Evolutionary conservation across 2,888 invertebrate species (phyloP), one percentile per base, ranked within the genome.

Genomic region (Serripes groenlandicus): DNA sequence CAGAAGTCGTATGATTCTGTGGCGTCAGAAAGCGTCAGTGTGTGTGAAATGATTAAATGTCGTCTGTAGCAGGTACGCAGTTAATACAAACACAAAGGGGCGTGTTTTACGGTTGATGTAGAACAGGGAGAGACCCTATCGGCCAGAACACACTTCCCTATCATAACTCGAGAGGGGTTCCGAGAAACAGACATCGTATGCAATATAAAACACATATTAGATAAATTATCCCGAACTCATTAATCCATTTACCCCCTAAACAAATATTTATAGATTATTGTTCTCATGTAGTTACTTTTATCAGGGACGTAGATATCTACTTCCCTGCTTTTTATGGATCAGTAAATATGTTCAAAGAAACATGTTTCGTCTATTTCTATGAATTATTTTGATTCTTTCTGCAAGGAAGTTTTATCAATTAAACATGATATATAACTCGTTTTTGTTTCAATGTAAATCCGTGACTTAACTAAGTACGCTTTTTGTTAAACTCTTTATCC

Each of bases 131-230:
- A 11, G 56, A 21, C 56, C 5, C n/a, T 56, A 56, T 56, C 37
- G 42, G 23, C 15, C 66, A 42, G 37, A 37, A 23, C 66, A 11
- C 3, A 3, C 23, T 66, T 26, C 9, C 66, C 66, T 42, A 42
- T 42, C 26, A 21, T 26, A 35, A n/a, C 37, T 15, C 42, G 5
- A 28, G 66, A 23, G 66, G 66, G 42, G 23, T 23, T 34, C 42
- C 42, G 7, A 26, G 26, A 66, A 37, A n/a, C 66, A 66, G 66
- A 66, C 66, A 37, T 15, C 34, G 26, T 7, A 9, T 66, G 66
- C 42, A 66, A 42, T 42, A 66, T 66, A 66, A 66, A 66, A 66
- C 66, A 66, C 42, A 66, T 66, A 66, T 66, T 42, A 66, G 37
- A 66, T 28, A 64, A 28, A 64, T 64, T 64, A 64, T 60, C 35